phyloP scores from a whole-genome alignment of 2,888 invertebrate species.

The Caenorhabditis sp. region DNA sequence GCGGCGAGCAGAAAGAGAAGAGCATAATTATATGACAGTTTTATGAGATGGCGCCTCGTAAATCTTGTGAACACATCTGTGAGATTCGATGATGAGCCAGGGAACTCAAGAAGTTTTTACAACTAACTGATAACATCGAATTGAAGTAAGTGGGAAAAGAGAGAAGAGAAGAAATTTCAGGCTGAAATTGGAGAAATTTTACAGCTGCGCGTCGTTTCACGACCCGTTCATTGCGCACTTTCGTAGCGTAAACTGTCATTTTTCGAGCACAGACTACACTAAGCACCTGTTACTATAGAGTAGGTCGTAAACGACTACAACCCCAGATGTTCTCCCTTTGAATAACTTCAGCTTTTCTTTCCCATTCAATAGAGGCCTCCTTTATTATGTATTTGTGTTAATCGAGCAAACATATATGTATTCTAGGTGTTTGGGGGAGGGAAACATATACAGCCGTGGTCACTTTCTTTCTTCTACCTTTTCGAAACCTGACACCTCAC shows the following conservation, averaged over 20 bases:
- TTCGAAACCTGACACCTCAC: conserved; percentile 54
- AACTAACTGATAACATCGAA: too few species aligned
- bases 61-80: conserved; percentile 39
- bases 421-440: conserved; percentile 60
- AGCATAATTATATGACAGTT: conserved; percentile 31
- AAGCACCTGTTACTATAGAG: conserved; percentile 6
- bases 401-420: conserved; percentile 61
- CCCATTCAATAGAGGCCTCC: conserved; percentile 28
- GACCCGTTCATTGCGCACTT: too few species aligned
- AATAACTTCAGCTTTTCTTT: neutral
- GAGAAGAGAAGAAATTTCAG: too few species aligned
- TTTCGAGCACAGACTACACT: too few species aligned
- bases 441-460: conserved; percentile 58
- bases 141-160: too few species aligned
- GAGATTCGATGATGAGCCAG: neutral
- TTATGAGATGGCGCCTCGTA: conserved; percentile 26
- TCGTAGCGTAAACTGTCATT: too few species aligned
- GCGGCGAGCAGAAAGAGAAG: conserved; percentile 1
- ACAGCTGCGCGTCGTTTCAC: too few species aligned
- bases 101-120: neutral
- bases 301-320: conserved; percentile 3
- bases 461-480: conserved; percentile 33
- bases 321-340: neutral
- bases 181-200: too few species aligned
- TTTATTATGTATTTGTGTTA: conserved; percentile 50